Base-by-base conservation (phyloP, 1,140 invertebrate species). In the Lethrus apterus region DNA sequence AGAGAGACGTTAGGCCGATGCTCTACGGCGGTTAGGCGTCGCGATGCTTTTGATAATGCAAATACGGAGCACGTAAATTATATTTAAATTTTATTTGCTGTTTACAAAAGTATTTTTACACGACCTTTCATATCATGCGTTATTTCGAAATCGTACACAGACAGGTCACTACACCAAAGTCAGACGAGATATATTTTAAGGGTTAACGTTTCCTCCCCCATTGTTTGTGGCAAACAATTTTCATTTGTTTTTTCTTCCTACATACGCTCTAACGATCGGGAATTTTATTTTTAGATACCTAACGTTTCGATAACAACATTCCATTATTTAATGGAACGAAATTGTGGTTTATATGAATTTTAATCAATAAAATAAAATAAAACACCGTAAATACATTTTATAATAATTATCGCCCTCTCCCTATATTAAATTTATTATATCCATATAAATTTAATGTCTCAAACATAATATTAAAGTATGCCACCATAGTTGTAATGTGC, bases 81-180 rank as follows among this genome's bases (percentile, higher is more conserved):
- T n/a, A n/a, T n/a, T n/a, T n/a, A n/a, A n/a, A n/a, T n/a, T n/a
- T n/a, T n/a, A n/a, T n/a, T n/a, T n/a, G n/a, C n/a, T n/a, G n/a
- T n/a, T n/a, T n/a, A n/a, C n/a, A n/a, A n/a, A n/a, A n/a, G n/a
- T n/a, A n/a, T n/a, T n/a, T n/a, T n/a, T n/a, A n/a, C n/a, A 36
- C 18, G 34, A 36, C 34, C 34, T 36, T 36, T 20, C 23, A 36
- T 20, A 36, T 36, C 34, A 36, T 20, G 13, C 5, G 34, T 20
- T 36, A 36, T 36, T 36, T 36, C 17, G 13, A 36, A 36, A 36
- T 26, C 24, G 24, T 26, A 26, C 11, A 36, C 19, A 36, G 2
- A 36, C 19, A 20, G 34, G 34, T 36, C 34, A 36, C 34, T 36
- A 36, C 34, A 36, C 34, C 23, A 36, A 33, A 13, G 23, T n/a